Base-by-base conservation (phyloP, 2,113 vertebrate species). In the Balaenoptera acutorostrata region DNA sequence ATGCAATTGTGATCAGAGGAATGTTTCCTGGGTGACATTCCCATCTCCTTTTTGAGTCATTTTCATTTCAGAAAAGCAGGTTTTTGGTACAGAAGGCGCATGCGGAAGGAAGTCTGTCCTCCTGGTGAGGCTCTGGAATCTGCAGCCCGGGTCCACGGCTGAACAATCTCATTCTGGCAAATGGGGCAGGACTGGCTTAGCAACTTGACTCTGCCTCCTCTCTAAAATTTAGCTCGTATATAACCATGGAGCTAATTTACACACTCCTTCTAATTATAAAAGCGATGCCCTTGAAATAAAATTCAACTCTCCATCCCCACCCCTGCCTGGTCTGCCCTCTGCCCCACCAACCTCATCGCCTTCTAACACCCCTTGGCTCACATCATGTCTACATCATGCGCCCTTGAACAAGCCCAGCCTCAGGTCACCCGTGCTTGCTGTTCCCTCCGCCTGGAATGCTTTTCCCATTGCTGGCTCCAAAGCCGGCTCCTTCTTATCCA, bases 321-420 rank as follows among this genome's bases (percentile, higher is more conserved):
- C 12, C 17, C 39, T 4, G 2, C 2, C 17, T 23, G n/a, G 20
- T 11, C 44, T 39, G 52, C 25, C 25, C 68, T 1, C n/a, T 29
- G 6, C 9, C 57, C 31, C 39, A 20, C 78, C 20, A 9, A 0
- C 31, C 21, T 87, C 46, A 57, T 61, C 39, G 66, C 7, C 4
- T 11, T 27, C 74, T 39, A 1, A n/a, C 44, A 12, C 9, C 23
- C 33, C 27, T 29, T 25, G 2, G 8, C 21, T 90, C 80, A 71
- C 8, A 14, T 3, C 9, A 29, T 10, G 20, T 9, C 64, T 36
- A 33, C 86, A 44, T 4, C 0, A 0, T 33, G n/a, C 20, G 0
- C 39, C 49, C 49, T 61, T 66, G 23, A 64, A 80, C 11, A 59
- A n/a, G 49, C 39, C 61, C 52, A 59, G 41, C 83, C 85, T 82